Percentiles rank a stretch among this genome's conserved stretches.
These are phyloP conservation scores for Phyllotis vaccarum DNA, from an alignment of 2,797 vertebrate species.

Conservation along the genomic window DNA sequence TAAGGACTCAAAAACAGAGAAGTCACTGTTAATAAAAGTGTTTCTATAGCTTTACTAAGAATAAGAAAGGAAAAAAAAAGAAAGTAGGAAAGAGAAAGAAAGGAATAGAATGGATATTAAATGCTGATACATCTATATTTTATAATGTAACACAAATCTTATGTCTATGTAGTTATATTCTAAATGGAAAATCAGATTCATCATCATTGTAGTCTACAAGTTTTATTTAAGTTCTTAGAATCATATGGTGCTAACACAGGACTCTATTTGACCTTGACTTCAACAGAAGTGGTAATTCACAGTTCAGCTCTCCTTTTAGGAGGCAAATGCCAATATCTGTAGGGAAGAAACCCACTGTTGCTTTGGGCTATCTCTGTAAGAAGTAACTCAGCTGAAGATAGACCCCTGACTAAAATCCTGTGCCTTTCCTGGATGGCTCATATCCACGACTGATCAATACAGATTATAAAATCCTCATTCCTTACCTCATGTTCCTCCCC, in stretches of 20 bases:
- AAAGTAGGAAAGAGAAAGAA: background rate
- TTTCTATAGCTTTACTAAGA: background rate
- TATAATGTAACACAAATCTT: slow-evolving; percentile 37
- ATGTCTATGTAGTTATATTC: slow-evolving; percentile 3
- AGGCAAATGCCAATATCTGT: background rate
- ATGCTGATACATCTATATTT: background rate
- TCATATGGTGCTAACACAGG: background rate
- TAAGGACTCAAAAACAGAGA: slow-evolving; percentile 31
- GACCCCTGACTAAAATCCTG: background rate
- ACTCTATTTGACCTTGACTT: background rate
- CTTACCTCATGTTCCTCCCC: background rate
- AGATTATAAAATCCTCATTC: background rate
- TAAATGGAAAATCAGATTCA: slow-evolving; percentile 39
- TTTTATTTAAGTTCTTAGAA: slow-evolving; percentile 47
- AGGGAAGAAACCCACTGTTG: background rate
- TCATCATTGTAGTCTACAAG: background rate
- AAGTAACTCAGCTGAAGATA: background rate
- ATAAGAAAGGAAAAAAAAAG: background rate
- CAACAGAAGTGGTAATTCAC: background rate
- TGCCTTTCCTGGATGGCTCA: background rate
- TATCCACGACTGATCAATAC: background rate
- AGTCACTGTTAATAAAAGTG: background rate
- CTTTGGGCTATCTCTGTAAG: background rate
- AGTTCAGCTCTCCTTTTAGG: background rate
- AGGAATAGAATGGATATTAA: background rate